Base-by-base conservation (phyloP, 2,888 invertebrate genomes). In the Plutella xylostella region DNA sequence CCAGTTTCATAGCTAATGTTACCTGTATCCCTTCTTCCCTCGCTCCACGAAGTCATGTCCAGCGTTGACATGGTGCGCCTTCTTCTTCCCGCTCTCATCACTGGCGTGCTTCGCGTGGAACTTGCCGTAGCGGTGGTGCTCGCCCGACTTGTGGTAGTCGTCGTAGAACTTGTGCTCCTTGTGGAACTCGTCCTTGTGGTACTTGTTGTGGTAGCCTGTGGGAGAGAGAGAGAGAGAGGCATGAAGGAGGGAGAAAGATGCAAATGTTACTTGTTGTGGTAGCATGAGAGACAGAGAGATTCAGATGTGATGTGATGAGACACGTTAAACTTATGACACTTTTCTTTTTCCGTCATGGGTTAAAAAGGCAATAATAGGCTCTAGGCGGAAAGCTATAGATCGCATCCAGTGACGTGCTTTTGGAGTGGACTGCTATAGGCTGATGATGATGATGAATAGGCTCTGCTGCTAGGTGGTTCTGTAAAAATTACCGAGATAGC, bases 121-220 rank as follows among this genome's bases (percentile, higher is more conserved):
- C 57, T 88, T 85, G 17, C 90, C 91, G 61, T 86, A 88, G 51
- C 90, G 89, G 56, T 86, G 87, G 62, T 90, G 90, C 51, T 89
- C 87, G 0, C 91, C 91, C 43, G 88, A 88, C 65, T 89, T 89
- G 69, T 91, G 90, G 66, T 79, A 87, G 67, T 90, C 90, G 55
- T 91, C 91, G 72, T 91, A 91, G 80, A 91, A 90, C 63, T 90
- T 91, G 71, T 92, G 92, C 60, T 91, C 91, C 58, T 89, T 91
- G 64, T 90, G 89, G 71, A 88, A 91, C 65, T 92, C 92, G 57
- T 92, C 92, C 64, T 90, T 90, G 74, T 90, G 90, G 68, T 90
- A 90, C 55, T 90, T 90, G 73, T 92, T 90, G 75, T 92, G 91
- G 70, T 90, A 91, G 0, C 92, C 85, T 85, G 60, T 4, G 34